These are phyloP conservation scores for Buphagus erythrorhynchus DNA, from an alignment of 2,797 vertebrate species.

Conservation along the genomic window DNA sequence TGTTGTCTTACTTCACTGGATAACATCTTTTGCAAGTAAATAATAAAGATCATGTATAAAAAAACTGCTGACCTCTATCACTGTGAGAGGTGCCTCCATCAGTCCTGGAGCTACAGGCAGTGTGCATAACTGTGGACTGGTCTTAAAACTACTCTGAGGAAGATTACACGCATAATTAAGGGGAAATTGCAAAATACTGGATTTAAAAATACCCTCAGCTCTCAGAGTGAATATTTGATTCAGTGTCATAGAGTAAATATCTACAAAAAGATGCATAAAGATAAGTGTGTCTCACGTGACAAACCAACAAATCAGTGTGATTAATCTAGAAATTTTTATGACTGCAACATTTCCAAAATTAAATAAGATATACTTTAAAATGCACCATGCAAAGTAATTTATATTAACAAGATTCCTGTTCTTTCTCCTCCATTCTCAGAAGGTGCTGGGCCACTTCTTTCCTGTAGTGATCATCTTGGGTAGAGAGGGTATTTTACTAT, in stretches of 20 bases:
- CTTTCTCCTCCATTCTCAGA: not conserved
- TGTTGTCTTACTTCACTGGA: not conserved
- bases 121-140: not conserved
- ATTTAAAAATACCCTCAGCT: not conserved
- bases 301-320: not conserved
- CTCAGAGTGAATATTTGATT: not conserved
- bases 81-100: not conserved
- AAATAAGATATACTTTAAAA: not conserved
- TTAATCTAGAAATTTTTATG: not conserved
- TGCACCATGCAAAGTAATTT: not conserved
- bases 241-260: not conserved
- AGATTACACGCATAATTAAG: not conserved
- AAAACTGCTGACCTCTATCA: not conserved
- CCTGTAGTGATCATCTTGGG: slow-evolving; percentile 19
- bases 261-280: not conserved
- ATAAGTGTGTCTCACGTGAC: not conserved
- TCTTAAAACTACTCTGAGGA: not conserved
- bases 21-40: not conserved
- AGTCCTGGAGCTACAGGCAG: not conserved
- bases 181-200: not conserved
- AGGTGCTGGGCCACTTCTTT: not conserved
- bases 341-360: not conserved
- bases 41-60: not conserved
- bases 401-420: not conserved
- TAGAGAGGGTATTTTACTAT: not conserved